A percentile compares a stretch with the other conserved stretches of the same genome.
Conservation (phyloP, 2,113 vertebrate species). For the Colius striatus region DNA sequence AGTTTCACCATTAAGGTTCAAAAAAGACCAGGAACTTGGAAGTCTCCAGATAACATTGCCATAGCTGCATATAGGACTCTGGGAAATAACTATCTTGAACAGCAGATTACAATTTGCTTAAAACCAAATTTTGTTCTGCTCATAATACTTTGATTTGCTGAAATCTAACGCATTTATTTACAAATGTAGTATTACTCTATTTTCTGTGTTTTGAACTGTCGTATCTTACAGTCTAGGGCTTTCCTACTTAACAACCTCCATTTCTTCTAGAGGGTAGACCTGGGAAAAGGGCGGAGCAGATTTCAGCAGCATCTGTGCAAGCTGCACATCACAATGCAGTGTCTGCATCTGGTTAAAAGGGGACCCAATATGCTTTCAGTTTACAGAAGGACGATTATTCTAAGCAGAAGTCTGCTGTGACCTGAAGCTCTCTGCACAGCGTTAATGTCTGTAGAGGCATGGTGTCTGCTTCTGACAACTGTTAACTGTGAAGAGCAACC, state of each 20-base stretch:
- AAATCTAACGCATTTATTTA: neutral
- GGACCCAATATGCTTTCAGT: neutral
- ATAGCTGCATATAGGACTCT: neutral
- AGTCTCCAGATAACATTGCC: neutral
- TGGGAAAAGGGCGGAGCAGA: neutral
- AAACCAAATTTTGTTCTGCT: neutral
- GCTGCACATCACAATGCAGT: neutral
- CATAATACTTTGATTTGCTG: neutral
- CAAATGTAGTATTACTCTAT: neutral
- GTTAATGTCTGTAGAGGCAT: neutral
- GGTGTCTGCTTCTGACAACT: neutral
- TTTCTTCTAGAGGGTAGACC: neutral
- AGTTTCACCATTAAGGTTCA: neutral
- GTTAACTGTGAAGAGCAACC: neutral
- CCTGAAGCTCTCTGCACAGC: neutral
- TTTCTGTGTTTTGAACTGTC: neutral
- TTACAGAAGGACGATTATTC: neutral
- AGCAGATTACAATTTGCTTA: neutral
- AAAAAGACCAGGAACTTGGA: neutral
- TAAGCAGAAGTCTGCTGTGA: neutral
- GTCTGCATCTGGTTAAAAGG: neutral
- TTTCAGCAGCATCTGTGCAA: neutral
- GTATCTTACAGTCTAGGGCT: neutral
- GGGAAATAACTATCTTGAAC: neutral
- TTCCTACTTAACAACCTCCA: neutral